These are phyloP conservation scores for Lomographa bimaculata DNA, from an alignment of 2,888 invertebrate species.

Conservation along the genomic window DNA sequence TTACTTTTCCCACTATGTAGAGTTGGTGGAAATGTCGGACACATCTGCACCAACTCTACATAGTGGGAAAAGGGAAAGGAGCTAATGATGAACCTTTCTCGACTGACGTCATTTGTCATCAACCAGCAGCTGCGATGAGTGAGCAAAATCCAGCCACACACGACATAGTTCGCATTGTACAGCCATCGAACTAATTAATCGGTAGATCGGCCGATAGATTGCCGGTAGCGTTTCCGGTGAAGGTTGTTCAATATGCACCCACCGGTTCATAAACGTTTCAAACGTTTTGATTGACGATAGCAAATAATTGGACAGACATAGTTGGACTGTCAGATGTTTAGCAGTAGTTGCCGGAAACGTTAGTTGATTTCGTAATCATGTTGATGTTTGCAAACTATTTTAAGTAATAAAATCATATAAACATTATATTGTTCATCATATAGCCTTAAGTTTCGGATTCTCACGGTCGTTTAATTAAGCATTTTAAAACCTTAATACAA, in stretches of 20 bases:
- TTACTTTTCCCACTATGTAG: too few species aligned
- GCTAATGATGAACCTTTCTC: too few species aligned
- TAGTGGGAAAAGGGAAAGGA: too few species aligned
- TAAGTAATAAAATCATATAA: too few species aligned
- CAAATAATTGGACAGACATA: slow-evolving; percentile 56
- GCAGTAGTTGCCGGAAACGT: not conserved
- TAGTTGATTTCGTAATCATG: not conserved
- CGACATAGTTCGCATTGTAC: slow-evolving; percentile 76
- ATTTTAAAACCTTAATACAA: too few species aligned
- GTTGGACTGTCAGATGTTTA: slow-evolving; percentile 32
- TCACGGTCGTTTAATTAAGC: too few species aligned
- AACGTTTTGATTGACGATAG: slow-evolving; percentile 72
- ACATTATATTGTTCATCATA: too few species aligned
- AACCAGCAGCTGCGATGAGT: slow-evolving; percentile 73
- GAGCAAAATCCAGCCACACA: slow-evolving; percentile 66
- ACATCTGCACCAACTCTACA: too few species aligned
- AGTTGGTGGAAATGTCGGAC: too few species aligned
- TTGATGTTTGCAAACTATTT: too few species aligned
- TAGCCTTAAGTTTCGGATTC: too few species aligned
- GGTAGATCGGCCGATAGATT: slow-evolving; percentile 75
- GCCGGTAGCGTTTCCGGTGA: slow-evolving; percentile 80
- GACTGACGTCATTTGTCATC: slow-evolving; percentile 57
- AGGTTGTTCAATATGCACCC: slow-evolving; percentile 76
- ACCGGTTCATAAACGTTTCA: slow-evolving; percentile 53
- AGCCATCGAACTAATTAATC: slow-evolving; percentile 78